Conservation (phyloP, 1,140 invertebrate species). For the Pectinophora gossypiella region DNA sequence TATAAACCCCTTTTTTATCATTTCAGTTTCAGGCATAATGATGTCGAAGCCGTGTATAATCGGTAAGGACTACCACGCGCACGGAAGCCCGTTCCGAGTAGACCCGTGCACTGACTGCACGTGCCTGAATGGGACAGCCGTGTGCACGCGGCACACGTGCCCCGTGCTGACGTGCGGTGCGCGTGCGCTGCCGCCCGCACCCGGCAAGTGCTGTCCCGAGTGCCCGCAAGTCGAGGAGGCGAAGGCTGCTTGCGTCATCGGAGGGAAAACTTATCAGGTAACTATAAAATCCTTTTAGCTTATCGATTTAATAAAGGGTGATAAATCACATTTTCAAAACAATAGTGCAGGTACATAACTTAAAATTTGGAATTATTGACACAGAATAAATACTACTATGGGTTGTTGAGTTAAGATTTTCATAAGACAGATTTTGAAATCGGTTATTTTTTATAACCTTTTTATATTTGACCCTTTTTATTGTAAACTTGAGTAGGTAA, state of each 20-base stretch:
- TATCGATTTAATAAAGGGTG: no score
- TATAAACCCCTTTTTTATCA: background rate
- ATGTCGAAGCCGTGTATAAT: slow-evolving; percentile 82
- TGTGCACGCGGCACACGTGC: slow-evolving; percentile 87
- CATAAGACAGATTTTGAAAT: no score
- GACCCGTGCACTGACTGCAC: slow-evolving; percentile 90
- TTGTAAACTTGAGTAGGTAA: no score
- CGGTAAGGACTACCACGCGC: slow-evolving; percentile 78
- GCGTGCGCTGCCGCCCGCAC: slow-evolving; percentile 78
- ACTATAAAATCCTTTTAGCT: background rate
- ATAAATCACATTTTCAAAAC: no score
- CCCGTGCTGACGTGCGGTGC: slow-evolving; percentile 87
- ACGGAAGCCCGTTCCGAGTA: slow-evolving; percentile 77
- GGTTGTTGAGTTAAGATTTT: no score
- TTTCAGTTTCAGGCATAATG: slow-evolving; percentile 64
- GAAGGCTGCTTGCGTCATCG: slow-evolving; percentile 79
- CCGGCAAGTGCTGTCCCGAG: slow-evolving; percentile 86
- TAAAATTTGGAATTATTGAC: no score
- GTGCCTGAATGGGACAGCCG: slow-evolving; percentile 85
- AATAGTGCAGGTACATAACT: no score
- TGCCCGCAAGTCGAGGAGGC: slow-evolving; percentile 80
- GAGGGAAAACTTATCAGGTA: slow-evolving; percentile 81
- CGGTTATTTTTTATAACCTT: no score
- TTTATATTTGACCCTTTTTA: no score
- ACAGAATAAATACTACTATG: no score